Evolutionary conservation across 2,113 vertebrate species (phyloP).

Genomic region (Xyliphius kryptos): DNA sequence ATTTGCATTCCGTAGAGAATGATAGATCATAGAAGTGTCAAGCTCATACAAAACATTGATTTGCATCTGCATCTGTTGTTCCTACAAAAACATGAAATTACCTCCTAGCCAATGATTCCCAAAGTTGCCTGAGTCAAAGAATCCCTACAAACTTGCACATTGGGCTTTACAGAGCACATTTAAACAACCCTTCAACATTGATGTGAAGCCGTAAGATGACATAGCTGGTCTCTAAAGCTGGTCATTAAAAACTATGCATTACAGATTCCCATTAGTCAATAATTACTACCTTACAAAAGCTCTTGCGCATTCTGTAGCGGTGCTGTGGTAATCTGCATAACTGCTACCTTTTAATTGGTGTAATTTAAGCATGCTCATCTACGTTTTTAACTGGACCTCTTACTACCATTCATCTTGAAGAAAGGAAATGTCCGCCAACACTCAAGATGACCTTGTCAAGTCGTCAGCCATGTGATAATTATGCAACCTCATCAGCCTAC

Average conservation of each 20-base stretch:
- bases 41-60: no score
- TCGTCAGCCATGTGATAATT: conserved; percentile 15
- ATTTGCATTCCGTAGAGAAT: no score
- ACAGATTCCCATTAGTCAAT: conserved; percentile 22
- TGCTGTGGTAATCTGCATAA: conserved; percentile 18
- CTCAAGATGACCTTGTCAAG: conserved; percentile 21
- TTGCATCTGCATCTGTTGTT: no score
- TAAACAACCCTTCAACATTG: not conserved
- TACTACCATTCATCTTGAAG: no score
- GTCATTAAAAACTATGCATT: conserved; percentile 7
- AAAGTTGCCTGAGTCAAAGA: no score
- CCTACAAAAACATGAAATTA: no score
- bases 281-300: conserved; percentile 31
- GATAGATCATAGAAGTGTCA: no score
- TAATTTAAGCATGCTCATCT: conserved; percentile 30
- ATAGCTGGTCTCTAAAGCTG: not conserved
- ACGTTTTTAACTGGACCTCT: no score
- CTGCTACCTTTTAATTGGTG: conserved; percentile 32
- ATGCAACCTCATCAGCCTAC: conserved; percentile 15
- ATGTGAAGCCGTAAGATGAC: not conserved
- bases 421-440: no score
- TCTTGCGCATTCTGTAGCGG: conserved; percentile 12
- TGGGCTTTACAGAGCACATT: not conserved
- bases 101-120: no score
- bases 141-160: conserved; percentile 4